A percentile compares a stretch with the other conserved stretches of the same genome.
Conservation (phyloP, 2,113 vertebrate species). For the Myotis yumanensis region DNA sequence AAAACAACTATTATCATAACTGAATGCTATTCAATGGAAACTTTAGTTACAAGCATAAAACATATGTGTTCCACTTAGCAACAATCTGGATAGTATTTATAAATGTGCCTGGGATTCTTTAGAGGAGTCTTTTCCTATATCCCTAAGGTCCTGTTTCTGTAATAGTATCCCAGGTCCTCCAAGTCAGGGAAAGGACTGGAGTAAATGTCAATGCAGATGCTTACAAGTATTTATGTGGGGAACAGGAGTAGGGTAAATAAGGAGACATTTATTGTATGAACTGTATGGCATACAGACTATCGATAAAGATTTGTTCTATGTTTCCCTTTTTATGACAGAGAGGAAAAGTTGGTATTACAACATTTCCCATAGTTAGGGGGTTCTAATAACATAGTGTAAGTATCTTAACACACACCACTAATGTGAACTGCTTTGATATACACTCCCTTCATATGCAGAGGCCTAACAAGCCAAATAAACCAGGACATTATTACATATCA, state of each 20-base stretch:
- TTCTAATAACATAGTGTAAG: not conserved
- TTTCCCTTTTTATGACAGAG: not conserved
- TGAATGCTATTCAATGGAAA: not conserved
- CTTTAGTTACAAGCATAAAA: not conserved
- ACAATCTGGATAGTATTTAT: not conserved
- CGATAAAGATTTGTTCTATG: not conserved
- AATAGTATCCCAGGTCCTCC: not conserved
- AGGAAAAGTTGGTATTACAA: not conserved
- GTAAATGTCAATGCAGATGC: not conserved
- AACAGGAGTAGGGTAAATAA: not conserved
- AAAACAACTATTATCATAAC: constrained; percentile 27
- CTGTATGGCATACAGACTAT: not conserved
- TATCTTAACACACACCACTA: not conserved
- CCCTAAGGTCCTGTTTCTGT: not conserved
- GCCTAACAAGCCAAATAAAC: not conserved
- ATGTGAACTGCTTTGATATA: not conserved
- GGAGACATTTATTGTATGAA: not conserved
- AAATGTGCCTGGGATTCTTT: not conserved
- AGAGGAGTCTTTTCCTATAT: not conserved
- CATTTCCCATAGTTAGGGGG: not conserved
- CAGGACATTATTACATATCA: not conserved
- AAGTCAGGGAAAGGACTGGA: not conserved
- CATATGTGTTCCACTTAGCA: not conserved
- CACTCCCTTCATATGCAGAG: not conserved
- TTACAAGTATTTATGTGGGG: not conserved